Conservation (phyloP, 37 sponge, comb jelly and placozoan genomes). For the Theonella swinhoei region DNA sequence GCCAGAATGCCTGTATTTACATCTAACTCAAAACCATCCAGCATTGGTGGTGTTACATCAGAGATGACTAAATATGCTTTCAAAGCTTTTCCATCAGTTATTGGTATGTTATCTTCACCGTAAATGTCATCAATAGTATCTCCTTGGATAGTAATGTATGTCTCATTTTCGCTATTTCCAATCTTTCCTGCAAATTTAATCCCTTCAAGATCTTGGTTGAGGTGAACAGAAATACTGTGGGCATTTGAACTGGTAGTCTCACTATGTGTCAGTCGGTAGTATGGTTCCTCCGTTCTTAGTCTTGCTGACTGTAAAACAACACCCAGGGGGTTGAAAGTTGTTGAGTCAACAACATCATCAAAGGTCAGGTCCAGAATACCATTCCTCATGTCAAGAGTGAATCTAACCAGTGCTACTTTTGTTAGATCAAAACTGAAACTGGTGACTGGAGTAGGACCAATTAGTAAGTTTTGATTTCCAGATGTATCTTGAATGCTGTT, state of each 20-base stretch:
- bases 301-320: conserved; percentile 68
- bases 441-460: not conserved
- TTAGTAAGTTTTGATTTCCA: conserved; percentile 7
- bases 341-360: conserved; percentile 71
- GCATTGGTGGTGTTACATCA: conserved; percentile 58
- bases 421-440: conserved; percentile 37
- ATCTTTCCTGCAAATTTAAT: conserved; percentile 73
- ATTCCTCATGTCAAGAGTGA: conserved; percentile 67
- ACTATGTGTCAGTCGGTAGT: conserved; percentile 70
- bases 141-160: conserved; percentile 85
- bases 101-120: conserved; percentile 71
- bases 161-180: conserved; percentile 56
- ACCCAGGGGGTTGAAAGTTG: conserved; percentile 69
- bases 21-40: conserved; percentile 63
- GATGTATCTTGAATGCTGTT: conserved; percentile 56
- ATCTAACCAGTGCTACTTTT: conserved; percentile 32
- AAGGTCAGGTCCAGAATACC: conserved; percentile 77
- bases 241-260: conserved; percentile 53
- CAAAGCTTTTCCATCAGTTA: conserved; percentile 85
- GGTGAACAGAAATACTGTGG: conserved; percentile 49
- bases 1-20: conserved; percentile 62
- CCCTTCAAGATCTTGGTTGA: conserved; percentile 68
- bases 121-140: conserved; percentile 82
- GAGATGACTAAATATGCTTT: conserved; percentile 52
- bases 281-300: conserved; percentile 40